Evolutionary conservation across 2,888 invertebrate genomes (phyloP).

Genomic region (Leptinotarsa haldemani): DNA sequence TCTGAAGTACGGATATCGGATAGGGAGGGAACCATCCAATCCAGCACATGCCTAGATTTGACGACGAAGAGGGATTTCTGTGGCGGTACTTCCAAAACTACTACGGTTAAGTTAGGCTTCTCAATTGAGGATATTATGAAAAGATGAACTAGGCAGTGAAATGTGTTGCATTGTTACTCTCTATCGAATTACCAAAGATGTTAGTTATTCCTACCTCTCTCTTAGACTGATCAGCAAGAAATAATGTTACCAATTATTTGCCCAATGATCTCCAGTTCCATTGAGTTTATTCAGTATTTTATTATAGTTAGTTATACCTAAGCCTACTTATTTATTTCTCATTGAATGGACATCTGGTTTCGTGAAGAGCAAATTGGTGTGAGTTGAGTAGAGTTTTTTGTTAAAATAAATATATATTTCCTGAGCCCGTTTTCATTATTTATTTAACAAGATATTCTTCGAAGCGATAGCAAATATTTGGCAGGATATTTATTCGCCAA

Average conservation of each 20-base stretch:
- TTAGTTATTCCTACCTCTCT: conserved; percentile 44
- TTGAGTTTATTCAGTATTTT: not conserved
- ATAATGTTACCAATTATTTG: conserved; percentile 11
- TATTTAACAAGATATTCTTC: not conserved
- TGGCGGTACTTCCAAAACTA: conserved; percentile 46
- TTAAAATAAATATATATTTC: conserved; percentile 47
- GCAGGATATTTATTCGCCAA: conserved; percentile 4
- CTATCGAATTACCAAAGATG: conserved; percentile 44
- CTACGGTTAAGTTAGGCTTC: conserved; percentile 77
- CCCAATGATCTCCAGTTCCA: conserved; percentile 1
- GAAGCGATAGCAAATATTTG: conserved; percentile 3
- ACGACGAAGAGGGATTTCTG: conserved; percentile 49
- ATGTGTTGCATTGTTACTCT: conserved; percentile 5
- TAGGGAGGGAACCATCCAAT: conserved; percentile 31
- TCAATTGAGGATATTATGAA: conserved; percentile 91
- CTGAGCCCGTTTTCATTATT: conserved; percentile 35
- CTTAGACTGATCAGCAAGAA: conserved; percentile 41
- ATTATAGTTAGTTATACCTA: not conserved
- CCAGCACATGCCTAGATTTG: conserved; percentile 60
- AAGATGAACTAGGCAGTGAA: conserved; percentile 68
- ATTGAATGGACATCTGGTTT: conserved; percentile 7
- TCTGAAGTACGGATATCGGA: conserved; percentile 42
- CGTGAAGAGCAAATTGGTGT: conserved; percentile 1
- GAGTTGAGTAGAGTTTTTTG: conserved; percentile 27
- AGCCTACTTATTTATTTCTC: not conserved